Evolutionary conservation across 2,888 invertebrate species (phyloP), one percentile per base, ranked within the genome.

Genomic region (Dasysyrphus albostriatus): DNA sequence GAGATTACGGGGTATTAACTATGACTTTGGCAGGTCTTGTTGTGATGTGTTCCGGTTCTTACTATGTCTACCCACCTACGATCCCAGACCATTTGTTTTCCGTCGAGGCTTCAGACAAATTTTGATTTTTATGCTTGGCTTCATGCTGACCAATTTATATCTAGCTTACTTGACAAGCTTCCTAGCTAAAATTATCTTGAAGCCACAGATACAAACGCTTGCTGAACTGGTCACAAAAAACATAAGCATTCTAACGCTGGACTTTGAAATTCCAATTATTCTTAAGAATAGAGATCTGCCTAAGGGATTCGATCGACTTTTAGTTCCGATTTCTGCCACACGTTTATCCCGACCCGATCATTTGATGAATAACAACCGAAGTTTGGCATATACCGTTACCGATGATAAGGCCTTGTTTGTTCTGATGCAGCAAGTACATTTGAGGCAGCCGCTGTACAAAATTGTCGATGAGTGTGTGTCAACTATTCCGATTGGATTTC

Each of bases 111-210:
- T 88, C 2, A 88, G 88, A 29, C 83, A 88, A 24, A 34, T 88
- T 0, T 83, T 88, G 8, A 58, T 88, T n/a, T 82, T 89, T 2
- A 39, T 78, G 9, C 69, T 90, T 10, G 89, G 90, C 6, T 90
- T 90, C 63, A 89, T 90, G 70, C 72, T 90, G 12, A 88, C 89
- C 3, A 90, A 90, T 77, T 63, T 90, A 19, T 90, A 90, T 77
- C 75, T 90, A 47, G 89, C 90, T 12, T 88, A 83, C 5, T 72
- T 90, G 54, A 90, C 90, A n/a, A 90, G 90, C 54, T 90, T 89
- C 69, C 67, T 90, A n/a, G 88, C 89, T 7, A 89, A 89, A n/a
- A 77, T 89, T 0, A 88, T 89, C 5, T 89, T 89, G 37, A 75
- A 88, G 6, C 81, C 81, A 0, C 89, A 88, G 29, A 75, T 90